Conservation (phyloP, 2,888 invertebrate species). For the Rhagonycha fulva region DNA sequence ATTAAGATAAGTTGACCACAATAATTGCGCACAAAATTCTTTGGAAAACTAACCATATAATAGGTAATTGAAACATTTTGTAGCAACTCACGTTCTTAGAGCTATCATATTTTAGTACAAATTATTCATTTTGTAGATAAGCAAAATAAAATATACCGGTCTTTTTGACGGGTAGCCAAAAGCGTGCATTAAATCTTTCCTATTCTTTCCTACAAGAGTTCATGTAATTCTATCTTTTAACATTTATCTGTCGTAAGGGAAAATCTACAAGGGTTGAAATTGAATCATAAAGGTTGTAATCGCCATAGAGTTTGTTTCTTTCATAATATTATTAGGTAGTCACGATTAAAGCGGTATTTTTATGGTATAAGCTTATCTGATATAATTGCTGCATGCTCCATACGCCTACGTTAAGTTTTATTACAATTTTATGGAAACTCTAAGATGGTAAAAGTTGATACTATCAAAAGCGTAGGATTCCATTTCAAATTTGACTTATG, state of each 20-base stretch:
- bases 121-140: conserved; percentile 39
- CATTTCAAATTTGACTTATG: conserved; percentile 15
- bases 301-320: conserved; percentile 27
- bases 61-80: conserved; percentile 35
- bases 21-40: background rate
- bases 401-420: conserved; percentile 28
- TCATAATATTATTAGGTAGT: conserved; percentile 33
- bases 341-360: conserved; percentile 33
- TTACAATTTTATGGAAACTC: conserved; percentile 32
- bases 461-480: conserved; percentile 18
- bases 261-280: conserved; percentile 11
- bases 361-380: conserved; percentile 26
- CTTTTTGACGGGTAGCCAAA: conserved; percentile 4
- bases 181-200: background rate
- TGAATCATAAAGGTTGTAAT: conserved; percentile 25
- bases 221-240: conserved; percentile 4
- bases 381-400: conserved; percentile 26
- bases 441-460: conserved; percentile 21
- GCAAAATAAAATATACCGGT: conserved; percentile 19
- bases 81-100: conserved; percentile 35
- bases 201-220: background rate
- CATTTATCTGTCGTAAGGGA: conserved; percentile 5
- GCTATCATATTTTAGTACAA: conserved; percentile 38
- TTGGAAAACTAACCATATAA: conserved; percentile 11
- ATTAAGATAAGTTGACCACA: background rate